Evolutionary conservation across 2,888 invertebrate genomes (phyloP).

Genomic region (Drosophila borealis): DNA sequence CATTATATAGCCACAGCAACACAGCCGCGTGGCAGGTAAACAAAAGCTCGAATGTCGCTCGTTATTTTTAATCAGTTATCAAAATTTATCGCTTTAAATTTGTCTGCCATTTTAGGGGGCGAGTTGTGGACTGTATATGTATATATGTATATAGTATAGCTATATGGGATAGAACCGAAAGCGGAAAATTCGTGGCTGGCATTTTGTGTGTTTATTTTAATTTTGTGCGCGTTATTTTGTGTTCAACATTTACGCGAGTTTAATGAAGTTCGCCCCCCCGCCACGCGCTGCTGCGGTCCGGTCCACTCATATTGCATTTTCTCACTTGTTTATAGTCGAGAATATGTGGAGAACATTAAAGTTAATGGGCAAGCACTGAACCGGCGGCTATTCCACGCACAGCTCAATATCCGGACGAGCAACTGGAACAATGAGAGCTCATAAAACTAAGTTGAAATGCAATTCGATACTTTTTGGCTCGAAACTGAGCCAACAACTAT

Average conservation of each 20-base stretch:
- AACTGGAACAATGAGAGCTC: constrained; percentile 25
- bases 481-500: constrained; percentile 44
- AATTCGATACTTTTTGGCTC: constrained; percentile 45
- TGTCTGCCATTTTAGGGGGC: constrained; percentile 39
- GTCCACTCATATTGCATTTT: constrained; percentile 21
- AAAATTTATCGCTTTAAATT: constrained; percentile 76
- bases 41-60: constrained; percentile 65
- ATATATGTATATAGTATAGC: neutral
- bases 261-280: constrained; percentile 46
- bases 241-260: constrained; percentile 56
- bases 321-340: constrained; percentile 42
- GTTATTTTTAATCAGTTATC: constrained; percentile 78
- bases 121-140: neutral
- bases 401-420: neutral
- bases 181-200: constrained; percentile 28
- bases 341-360: constrained; percentile 59
- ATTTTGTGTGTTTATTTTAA: constrained; percentile 49
- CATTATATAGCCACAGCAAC: constrained; percentile 5
- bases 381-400: constrained; percentile 25
- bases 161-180: neutral
- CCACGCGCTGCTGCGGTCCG: neutral
- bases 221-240: constrained; percentile 41
- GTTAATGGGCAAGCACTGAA: constrained; percentile 52
- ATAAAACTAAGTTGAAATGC: constrained; percentile 48
- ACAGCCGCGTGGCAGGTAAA: constrained; percentile 54